Conservation (phyloP, 2,113 vertebrate species). For the Poeciliopsis occidentalis region DNA sequence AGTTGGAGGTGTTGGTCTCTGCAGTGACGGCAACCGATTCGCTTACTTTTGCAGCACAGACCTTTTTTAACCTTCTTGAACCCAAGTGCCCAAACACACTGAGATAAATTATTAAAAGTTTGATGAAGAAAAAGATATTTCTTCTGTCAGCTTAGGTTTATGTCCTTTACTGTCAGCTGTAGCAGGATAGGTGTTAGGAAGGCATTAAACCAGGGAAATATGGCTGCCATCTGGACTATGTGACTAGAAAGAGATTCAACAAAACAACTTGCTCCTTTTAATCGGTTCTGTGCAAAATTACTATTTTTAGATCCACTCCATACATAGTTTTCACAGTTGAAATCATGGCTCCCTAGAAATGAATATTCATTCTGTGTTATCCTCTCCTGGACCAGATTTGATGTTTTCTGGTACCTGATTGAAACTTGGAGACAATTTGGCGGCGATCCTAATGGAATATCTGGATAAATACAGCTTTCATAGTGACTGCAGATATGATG, state of each 20-base stretch:
- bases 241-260: too few species aligned
- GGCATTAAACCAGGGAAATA: too few species aligned
- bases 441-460: not conserved
- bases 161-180: too few species aligned
- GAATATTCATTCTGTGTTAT: too few species aligned
- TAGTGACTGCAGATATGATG: not conserved
- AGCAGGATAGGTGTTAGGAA: too few species aligned
- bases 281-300: too few species aligned
- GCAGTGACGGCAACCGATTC: slow-evolving; percentile 48
- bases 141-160: too few species aligned
- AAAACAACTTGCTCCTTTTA: too few species aligned
- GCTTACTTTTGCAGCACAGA: slow-evolving; percentile 46
- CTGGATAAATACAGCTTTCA: slow-evolving; percentile 1
- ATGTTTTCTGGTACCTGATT: not conserved
- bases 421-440: not conserved
- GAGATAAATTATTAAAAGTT: too few species aligned
- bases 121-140: too few species aligned
- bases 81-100: too few species aligned
- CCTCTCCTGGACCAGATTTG: not conserved
- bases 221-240: too few species aligned
- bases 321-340: not conserved
- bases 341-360: not conserved
- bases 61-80: slow-evolving; percentile 38
- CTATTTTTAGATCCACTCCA: not conserved
- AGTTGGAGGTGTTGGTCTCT: slow-evolving; percentile 59